phyloP scores from a whole-genome alignment of 2,888 invertebrate genomes.

The Thecophora atra region DNA sequence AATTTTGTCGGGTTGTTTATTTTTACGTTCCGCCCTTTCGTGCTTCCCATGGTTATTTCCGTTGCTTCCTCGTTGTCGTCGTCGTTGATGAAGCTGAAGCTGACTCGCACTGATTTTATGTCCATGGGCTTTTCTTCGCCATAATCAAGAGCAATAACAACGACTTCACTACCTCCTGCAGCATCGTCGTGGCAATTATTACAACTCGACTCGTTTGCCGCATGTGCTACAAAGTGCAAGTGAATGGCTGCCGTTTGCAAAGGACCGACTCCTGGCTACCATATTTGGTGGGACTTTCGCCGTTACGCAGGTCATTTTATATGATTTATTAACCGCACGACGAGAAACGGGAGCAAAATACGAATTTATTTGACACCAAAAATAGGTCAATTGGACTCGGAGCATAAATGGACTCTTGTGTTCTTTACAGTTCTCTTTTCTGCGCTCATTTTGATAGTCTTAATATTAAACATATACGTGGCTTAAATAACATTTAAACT shows the following conservation, averaged over 20 bases:
- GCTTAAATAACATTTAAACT: no score
- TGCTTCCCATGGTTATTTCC: background rate
- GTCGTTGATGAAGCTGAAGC: background rate
- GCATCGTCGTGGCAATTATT: constrained; percentile 14
- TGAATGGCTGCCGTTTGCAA: background rate
- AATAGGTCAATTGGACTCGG: constrained; percentile 1
- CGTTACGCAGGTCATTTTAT: constrained; percentile 1
- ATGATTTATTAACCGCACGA: constrained; percentile 10
- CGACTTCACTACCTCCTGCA: background rate
- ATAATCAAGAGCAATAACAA: background rate
- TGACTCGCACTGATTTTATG: constrained; percentile 23
- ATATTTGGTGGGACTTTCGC: background rate
- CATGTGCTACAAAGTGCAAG: background rate
- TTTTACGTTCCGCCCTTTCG: background rate
- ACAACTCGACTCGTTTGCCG: background rate
- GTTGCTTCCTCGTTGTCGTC: background rate
- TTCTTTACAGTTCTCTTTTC: background rate
- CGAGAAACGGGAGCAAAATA: background rate
- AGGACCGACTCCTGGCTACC: background rate
- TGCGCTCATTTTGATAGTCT: background rate
- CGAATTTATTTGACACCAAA: background rate
- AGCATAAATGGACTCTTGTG: background rate
- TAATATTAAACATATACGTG: no score
- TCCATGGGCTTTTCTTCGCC: background rate
- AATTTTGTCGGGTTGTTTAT: constrained; percentile 4